Base-by-base conservation (phyloP, 2,888 invertebrate genomes). In the Yponomeuta malinellus region DNA sequence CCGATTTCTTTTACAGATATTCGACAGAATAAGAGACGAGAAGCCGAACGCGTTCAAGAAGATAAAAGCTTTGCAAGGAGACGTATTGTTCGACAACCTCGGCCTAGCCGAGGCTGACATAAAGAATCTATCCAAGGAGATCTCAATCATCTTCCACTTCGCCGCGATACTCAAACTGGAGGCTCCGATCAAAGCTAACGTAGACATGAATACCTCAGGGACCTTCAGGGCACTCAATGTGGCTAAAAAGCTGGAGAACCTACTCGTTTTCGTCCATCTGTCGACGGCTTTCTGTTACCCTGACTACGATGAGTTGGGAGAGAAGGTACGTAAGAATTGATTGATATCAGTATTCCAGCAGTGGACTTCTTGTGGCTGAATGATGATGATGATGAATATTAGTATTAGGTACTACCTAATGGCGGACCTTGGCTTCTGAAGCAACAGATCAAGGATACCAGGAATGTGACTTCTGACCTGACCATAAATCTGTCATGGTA, bases 281-380 rank as follows among this genome's bases (percentile, higher is more conserved):
- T 98, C 98, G 12, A 99, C 99, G 0, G 98, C 99, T 0, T 99
- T 98, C 84, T 98, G 98, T 82, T 98, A 99, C 81, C 97, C 98
- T 75, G 98, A 99, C 82, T 94, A 96, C 70, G 84, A 86, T 75
- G 77, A 87, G 70, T 78, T 92, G 71, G 85, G 81, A n/a, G 91
- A 92, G 76, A 87, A 78, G 82, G 91, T 92, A 77, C 43, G 33
- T 33, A 33, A 33, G 6, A 3, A 43, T 43, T 5, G 43, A 1
- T 43, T 43, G 1, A 43, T 43, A 43, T 43, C 6, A 37, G 37
- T 37, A 37, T 4, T 37, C 2, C 2, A 23, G 23, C 23, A 23
- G 23, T 23, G 23, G 23, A 23, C 23, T 23, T 23, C 23, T 23
- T 23, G 23, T 23, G 23, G 23, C 23, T 23, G 23, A 23, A 23